Conservation (phyloP, 92 coral and sea anemone species). For the Epizoanthus rinbou region DNA sequence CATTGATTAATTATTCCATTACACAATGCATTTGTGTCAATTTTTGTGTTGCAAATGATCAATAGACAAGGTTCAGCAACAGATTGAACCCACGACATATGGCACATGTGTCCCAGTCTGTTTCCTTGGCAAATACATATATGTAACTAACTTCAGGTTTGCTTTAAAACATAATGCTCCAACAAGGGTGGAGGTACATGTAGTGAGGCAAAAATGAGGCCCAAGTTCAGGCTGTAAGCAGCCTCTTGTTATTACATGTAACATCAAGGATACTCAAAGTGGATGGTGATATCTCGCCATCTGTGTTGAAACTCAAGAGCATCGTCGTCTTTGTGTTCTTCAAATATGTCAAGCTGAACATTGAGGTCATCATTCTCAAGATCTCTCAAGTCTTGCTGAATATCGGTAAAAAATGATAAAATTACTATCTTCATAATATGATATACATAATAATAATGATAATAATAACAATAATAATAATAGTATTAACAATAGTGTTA, state of each 20-base stretch:
- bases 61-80: too few relatives aligned
- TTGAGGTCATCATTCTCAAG: slow-evolving; percentile 97
- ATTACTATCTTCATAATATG: not conserved
- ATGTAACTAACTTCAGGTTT: too few relatives aligned
- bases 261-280: slow-evolving; percentile 96
- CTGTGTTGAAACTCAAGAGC: slow-evolving; percentile 91
- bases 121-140: too few relatives aligned
- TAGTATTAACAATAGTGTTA: too few relatives aligned
- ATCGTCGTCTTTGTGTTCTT: slow-evolving; percentile 96
- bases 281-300: slow-evolving; percentile 83
- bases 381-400: slow-evolving; percentile 80
- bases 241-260: not conserved
- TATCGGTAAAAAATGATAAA: not conserved
- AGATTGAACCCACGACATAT: too few relatives aligned
- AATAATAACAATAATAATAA: not conserved
- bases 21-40: too few relatives aligned
- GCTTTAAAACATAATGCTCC: too few relatives aligned
- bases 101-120: too few relatives aligned
- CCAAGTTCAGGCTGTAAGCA: not conserved
- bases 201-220: too few relatives aligned
- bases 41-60: too few relatives aligned
- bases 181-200: too few relatives aligned
- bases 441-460: not conserved
- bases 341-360: slow-evolving; percentile 97
- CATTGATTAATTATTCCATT: too few relatives aligned